These are phyloP conservation scores for Byasa hedistus DNA, from an alignment of 2,888 invertebrate species.

Conservation along the genomic window DNA sequence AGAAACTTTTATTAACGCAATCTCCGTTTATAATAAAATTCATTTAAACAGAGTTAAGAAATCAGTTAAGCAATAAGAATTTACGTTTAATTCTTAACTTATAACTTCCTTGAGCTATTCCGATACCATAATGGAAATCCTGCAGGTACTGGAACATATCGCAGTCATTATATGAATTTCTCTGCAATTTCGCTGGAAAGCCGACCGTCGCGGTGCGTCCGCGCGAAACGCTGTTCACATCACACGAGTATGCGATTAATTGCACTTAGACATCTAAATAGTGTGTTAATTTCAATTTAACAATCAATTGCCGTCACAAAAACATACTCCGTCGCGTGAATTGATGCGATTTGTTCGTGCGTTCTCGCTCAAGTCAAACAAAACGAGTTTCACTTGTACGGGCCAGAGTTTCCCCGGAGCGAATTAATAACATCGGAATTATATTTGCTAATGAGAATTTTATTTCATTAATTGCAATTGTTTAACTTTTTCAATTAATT, in stretches of 20 bases:
- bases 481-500: slow-evolving; percentile 29
- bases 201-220: slow-evolving; percentile 53
- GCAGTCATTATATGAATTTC: slow-evolving; percentile 69
- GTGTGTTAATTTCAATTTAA: slow-evolving; percentile 58
- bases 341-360: slow-evolving; percentile 40
- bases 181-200: slow-evolving; percentile 70
- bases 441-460: slow-evolving; percentile 29
- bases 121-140: slow-evolving; percentile 26
- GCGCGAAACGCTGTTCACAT: slow-evolving; percentile 65
- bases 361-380: slow-evolving; percentile 32
- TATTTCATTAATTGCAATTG: slow-evolving; percentile 27
- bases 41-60: no score
- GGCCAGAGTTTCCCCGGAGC: slow-evolving; percentile 22
- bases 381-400: slow-evolving; percentile 33
- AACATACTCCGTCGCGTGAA: slow-evolving; percentile 54
- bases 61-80: no score
- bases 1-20: background rate
- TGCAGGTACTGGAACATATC: slow-evolving; percentile 42
- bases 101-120: background rate
- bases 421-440: slow-evolving; percentile 28
- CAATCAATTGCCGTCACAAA: slow-evolving; percentile 53
- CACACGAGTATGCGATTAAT: slow-evolving; percentile 66
- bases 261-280: slow-evolving; percentile 61
- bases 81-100: no score
- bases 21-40: background rate